Evolutionary conservation across 2,113 vertebrate species (phyloP).

Genomic region (Columbina picui): DNA sequence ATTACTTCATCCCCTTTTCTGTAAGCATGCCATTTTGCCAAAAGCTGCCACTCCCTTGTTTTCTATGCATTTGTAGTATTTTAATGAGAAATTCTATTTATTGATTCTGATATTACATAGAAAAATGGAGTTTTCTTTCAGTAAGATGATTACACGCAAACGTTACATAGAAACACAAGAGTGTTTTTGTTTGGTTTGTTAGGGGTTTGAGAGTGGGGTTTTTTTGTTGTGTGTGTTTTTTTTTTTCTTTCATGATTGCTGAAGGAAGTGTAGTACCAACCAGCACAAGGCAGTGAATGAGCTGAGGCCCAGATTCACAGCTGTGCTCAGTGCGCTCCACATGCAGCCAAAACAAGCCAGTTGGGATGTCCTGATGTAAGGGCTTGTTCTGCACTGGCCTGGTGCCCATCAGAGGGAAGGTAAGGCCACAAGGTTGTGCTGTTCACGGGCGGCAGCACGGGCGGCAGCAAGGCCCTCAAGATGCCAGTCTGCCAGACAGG

Average conservation of each 20-base stretch:
- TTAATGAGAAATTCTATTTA: constrained; percentile 21
- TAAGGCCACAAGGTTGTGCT: neutral
- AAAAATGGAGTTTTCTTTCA: constrained; percentile 15
- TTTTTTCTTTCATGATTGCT: neutral
- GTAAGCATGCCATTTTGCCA: neutral
- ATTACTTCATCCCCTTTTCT: neutral
- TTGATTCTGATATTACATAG: constrained; percentile 2
- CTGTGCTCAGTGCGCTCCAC: neutral
- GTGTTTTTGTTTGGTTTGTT: neutral
- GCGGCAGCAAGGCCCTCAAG: neutral
- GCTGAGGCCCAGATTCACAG: neutral
- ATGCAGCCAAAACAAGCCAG: neutral
- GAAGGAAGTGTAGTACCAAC: neutral
- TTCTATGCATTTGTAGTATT: neutral
- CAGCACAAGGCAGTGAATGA: constrained; percentile 3
- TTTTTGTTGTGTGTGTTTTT: neutral
- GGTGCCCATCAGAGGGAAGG: neutral
- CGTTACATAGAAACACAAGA: constrained; percentile 2
- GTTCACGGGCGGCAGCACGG: neutral
- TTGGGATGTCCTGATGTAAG: neutral
- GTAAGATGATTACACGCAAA: constrained; percentile 18
- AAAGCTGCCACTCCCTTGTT: constrained; percentile 2
- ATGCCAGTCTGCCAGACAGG: constrained; percentile 18
- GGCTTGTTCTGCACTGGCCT: neutral
- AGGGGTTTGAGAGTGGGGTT: neutral